Evolutionary conservation across 2,797 vertebrate genomes (phyloP).

Genomic region (Orestias chungarensis): DNA sequence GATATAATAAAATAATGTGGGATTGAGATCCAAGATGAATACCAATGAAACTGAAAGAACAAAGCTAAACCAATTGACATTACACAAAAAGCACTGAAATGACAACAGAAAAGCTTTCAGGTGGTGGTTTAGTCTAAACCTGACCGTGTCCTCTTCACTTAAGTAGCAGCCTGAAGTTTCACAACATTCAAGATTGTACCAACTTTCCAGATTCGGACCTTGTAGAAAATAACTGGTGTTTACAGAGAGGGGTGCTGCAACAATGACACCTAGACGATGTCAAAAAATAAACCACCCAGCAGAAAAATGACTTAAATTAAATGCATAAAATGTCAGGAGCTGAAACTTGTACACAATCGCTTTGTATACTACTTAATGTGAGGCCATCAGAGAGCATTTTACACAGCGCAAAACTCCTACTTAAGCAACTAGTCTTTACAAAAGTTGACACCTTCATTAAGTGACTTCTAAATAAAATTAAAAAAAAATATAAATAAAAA

Average conservation of each 20-base stretch:
- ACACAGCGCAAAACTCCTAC: constrained; percentile 8
- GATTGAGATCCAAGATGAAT: neutral
- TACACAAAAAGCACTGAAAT: constrained; percentile 10
- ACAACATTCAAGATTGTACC: neutral
- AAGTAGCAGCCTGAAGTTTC: neutral
- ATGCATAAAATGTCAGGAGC: neutral
- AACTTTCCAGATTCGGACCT: constrained; percentile 6
- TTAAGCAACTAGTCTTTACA: constrained; percentile 19
- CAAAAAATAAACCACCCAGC: neutral
- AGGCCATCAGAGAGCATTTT: neutral
- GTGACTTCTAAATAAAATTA: constrained; percentile 16
- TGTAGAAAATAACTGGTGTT: neutral
- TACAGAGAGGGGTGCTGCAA: neutral
- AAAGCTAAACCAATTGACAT: constrained; percentile 3
- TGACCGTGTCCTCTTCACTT: constrained; percentile 1
- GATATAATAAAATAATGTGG: neutral
- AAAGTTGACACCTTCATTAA: constrained; percentile 32
- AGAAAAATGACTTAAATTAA: neutral
- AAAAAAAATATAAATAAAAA: constrained; percentile 1
- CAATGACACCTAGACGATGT: neutral
- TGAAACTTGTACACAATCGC: neutral
- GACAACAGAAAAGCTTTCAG: neutral
- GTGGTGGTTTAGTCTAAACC: constrained; percentile 4
- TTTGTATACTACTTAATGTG: too few species aligned
- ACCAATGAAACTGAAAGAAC: constrained; percentile 2